Evolutionary conservation across 2,888 invertebrate genomes (phyloP).

Genomic region (Gastrophysa polygoni): DNA sequence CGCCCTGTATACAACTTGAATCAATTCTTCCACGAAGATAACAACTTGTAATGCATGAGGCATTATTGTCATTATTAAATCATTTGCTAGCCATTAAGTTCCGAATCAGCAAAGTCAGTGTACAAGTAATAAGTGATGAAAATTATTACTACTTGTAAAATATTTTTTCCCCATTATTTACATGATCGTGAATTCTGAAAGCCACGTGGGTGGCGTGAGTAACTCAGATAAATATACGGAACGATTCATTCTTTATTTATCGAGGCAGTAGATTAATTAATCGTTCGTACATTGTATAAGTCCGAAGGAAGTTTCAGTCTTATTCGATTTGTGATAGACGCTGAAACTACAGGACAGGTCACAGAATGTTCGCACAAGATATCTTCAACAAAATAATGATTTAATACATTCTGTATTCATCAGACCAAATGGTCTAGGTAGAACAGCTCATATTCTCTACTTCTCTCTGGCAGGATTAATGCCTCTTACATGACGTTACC

Average conservation of each 20-base stretch:
- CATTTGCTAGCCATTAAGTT: not conserved
- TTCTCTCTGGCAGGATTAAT: too few relatives aligned
- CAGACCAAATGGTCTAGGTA: too few relatives aligned
- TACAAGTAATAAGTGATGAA: conserved; percentile 15
- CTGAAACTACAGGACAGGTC: too few relatives aligned
- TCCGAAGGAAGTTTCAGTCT: not conserved
- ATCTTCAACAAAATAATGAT: too few relatives aligned
- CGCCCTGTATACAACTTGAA: not conserved
- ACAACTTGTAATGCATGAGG: not conserved
- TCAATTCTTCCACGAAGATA: not conserved
- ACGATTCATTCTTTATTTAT: conserved; percentile 3
- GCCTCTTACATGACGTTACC: too few relatives aligned
- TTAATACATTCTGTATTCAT: too few relatives aligned
- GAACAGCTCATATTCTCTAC: too few relatives aligned
- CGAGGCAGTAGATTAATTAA: not conserved
- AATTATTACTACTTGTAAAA: conserved; percentile 15
- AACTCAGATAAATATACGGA: conserved; percentile 12
- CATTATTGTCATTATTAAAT: not conserved
- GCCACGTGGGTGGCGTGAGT: conserved; percentile 17
- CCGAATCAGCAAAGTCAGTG: not conserved
- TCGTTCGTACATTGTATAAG: not conserved
- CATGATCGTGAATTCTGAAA: conserved; percentile 20
- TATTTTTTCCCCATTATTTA: conserved; percentile 11
- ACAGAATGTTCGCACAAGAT: too few relatives aligned
- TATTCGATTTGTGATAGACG: not conserved